Percentiles rank a stretch among this genome's conserved stretches.
Conservation (phyloP, 2,113 vertebrate genomes). For the Coptodon bakossiorum region DNA sequence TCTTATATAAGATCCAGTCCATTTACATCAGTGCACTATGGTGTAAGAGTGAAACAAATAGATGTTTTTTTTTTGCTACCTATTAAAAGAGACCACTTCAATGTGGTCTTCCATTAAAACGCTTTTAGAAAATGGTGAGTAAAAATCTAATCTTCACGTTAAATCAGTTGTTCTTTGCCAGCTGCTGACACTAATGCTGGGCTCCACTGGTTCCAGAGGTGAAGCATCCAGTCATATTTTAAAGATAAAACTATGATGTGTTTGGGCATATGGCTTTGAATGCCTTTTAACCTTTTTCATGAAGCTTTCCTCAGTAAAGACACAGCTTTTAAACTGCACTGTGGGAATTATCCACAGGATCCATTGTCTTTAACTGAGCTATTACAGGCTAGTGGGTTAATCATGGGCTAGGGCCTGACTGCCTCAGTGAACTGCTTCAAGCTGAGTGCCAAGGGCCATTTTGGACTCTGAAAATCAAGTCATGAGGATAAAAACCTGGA, state of each 20-base stretch:
- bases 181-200: neutral
- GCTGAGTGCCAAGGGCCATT: neutral
- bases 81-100: neutral
- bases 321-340: neutral
- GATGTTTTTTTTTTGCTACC: neutral
- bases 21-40: neutral
- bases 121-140: neutral
- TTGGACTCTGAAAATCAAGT: neutral
- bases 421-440: neutral
- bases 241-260: neutral
- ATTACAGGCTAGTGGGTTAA: slow-evolving; percentile 22
- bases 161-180: neutral
- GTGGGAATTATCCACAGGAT: slow-evolving; percentile 21
- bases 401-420: neutral
- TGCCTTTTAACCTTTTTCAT: slow-evolving; percentile 9
- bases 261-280: neutral
- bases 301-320: slow-evolving; percentile 5
- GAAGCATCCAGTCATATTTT: neutral
- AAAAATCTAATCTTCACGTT: neutral
- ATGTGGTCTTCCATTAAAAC: neutral
- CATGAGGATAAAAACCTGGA: neutral
- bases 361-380: neutral
- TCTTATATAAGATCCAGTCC: neutral
- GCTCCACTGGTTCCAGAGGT: neutral
- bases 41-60: neutral